phyloP scores from a whole-genome alignment of 2,113 vertebrate genomes.

The Noturus placidus region DNA sequence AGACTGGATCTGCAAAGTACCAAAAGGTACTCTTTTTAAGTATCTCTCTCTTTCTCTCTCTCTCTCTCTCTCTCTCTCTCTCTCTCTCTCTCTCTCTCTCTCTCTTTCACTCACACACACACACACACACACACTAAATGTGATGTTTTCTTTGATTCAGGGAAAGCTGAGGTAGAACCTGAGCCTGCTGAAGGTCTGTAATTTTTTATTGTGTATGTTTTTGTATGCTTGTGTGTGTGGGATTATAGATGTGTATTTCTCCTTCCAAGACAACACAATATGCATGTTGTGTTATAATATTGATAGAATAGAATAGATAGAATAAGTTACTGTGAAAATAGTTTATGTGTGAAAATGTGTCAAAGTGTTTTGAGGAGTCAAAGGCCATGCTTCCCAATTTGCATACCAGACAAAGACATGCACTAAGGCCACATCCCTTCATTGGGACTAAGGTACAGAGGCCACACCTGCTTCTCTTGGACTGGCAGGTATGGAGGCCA shows the following conservation, averaged over 20 bases:
- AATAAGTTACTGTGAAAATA: not conserved
- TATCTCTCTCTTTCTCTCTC: not conserved
- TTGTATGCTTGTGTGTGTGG: not conserved
- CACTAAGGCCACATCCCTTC: not conserved
- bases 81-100: not conserved
- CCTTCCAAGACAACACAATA: not conserved
- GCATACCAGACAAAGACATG: not conserved
- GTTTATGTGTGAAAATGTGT: not conserved
- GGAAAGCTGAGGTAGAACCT: constrained; percentile 74
- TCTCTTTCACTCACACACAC: not conserved
- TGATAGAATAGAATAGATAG: not conserved
- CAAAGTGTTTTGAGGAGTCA: not conserved
- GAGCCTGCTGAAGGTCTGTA: constrained; percentile 81
- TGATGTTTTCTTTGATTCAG: constrained; percentile 63
- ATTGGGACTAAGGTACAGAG: not conserved
- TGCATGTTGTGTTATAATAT: not conserved
- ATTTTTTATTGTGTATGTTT: not conserved
- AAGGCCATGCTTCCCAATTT: not conserved
- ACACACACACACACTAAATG: not conserved
- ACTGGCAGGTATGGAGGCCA: not conserved
- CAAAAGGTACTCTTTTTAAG: constrained; percentile 79
- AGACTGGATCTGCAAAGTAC: constrained; percentile 98
- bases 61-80: not conserved
- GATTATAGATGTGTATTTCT: not conserved
- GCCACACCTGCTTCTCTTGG: not conserved